phyloP scores from a whole-genome alignment of 2,797 vertebrate genomes.

The Numenius phaeopus region DNA sequence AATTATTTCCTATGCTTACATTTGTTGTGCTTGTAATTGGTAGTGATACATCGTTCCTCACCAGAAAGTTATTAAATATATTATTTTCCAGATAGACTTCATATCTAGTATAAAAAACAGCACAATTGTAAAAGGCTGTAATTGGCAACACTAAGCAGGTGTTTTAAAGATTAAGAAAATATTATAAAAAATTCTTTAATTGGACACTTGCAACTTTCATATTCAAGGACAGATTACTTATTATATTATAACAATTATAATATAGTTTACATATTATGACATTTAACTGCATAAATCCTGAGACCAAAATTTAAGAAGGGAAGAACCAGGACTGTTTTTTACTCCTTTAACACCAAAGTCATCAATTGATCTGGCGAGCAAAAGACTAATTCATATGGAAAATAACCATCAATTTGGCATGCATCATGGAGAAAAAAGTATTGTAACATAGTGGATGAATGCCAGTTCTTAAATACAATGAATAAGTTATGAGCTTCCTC shows the following conservation, averaged over 20 bases:
- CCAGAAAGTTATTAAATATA: background rate
- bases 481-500: background rate
- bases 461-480: background rate
- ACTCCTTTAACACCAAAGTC: background rate
- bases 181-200: background rate
- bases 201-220: background rate
- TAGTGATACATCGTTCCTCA: background rate
- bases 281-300: background rate
- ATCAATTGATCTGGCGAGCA: background rate
- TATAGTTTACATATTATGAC: background rate
- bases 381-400: background rate
- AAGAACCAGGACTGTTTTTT: background rate
- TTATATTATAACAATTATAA: background rate
- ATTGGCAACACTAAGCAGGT: background rate
- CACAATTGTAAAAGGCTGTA: background rate
- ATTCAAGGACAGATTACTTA: background rate
- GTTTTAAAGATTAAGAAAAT: conserved; percentile 9
- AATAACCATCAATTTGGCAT: background rate
- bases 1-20: background rate
- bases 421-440: background rate
- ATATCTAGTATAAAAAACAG: background rate
- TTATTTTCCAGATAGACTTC: background rate
- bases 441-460: background rate
- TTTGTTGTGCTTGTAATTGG: background rate
- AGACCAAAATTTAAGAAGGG: background rate